Base-by-base conservation (phyloP, 2,113 vertebrate genomes). In the Hippocampus barbouri region DNA sequence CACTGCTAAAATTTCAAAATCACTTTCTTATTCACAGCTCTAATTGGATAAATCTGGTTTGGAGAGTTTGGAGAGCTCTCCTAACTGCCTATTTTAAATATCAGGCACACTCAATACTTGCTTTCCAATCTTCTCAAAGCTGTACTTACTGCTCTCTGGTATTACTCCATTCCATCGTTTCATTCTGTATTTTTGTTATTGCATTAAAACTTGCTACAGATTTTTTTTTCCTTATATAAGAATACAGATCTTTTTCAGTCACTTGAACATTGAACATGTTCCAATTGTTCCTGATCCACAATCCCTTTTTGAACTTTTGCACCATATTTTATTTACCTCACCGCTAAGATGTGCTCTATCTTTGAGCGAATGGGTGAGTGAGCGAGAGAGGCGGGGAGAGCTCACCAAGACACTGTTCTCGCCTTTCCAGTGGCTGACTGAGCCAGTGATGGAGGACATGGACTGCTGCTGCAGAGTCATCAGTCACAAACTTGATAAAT, bases 391-490 rank as follows among this genome's bases (percentile, higher is more conserved):
- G 23, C 12, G 23, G 34, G 34, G 64, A 47, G 43, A 27, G 43
- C 34, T 66, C 64, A 65, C 63, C 1, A 23, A 45, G 63, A 41
- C 63, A 65, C 63, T 25, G 34, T 65, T 23, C 63, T 45, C 63
- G 71, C 80, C 81, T 76, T 73, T 86, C 83, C 47, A 81, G 57
- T 75, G 79, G 77, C 70, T 84, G 77, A 82, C 75, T 77, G 79
- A 75, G 77, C 57, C 63, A 64, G 68, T 80, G 85, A 88, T 85
- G 57, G 66, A 85, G 81, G 70, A 79, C 75, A 79, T 73, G 67
- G 78, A 82, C 71, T 65, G 65, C 61, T 73, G 76, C 73, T 80
- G 82, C 69, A 78, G 61, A 73, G 78, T 62, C 62, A 80, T 83
- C 79, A 54, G 65, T 66, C 34, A 74, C 23, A 61, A 74, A 74